phyloP scores from a whole-genome alignment of 2,888 invertebrate species.

The Drosophila peninsularis region DNA sequence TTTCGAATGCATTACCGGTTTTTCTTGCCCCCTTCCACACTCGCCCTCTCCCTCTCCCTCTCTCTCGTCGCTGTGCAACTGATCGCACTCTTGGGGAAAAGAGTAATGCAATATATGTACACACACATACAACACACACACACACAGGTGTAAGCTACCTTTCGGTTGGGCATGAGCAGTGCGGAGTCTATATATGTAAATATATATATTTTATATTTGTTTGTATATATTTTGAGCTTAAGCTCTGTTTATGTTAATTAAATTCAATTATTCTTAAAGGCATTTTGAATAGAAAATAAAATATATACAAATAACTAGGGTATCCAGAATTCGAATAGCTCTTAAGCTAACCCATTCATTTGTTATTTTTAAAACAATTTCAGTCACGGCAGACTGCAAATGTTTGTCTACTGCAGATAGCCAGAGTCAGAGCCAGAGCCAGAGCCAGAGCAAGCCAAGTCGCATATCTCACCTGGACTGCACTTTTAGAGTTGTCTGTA shows the following conservation, averaged over 20 bases:
- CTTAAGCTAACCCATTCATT: not conserved
- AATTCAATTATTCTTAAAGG: not conserved
- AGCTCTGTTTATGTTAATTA: too few relatives aligned
- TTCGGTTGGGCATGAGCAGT: conserved; percentile 2
- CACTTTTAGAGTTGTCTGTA: conserved; percentile 19
- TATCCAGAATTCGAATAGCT: conserved; percentile 3
- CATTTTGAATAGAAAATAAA: too few relatives aligned
- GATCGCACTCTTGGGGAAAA: conserved; percentile 49
- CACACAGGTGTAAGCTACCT: conserved; percentile 65
- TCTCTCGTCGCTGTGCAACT: conserved; percentile 4
- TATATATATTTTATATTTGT: not conserved
- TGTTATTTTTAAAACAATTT: conserved; percentile 40
- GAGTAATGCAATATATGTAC: conserved; percentile 41
- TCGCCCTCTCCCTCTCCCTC: not conserved
- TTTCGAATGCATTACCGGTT: conserved; percentile 80
- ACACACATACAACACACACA: conserved; percentile 11
- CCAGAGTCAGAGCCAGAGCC: not conserved
- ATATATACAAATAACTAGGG: not conserved
- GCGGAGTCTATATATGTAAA: not conserved
- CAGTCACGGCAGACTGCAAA: conserved; percentile 25
- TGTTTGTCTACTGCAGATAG: conserved; percentile 44
- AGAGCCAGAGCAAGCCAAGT: conserved; percentile 4
- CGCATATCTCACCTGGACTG: conserved; percentile 23
- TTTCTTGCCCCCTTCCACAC: conserved; percentile 24
- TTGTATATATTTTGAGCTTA: too few relatives aligned